Conservation (phyloP, 2,113 vertebrate genomes). For the Etheostoma cragini region DNA sequence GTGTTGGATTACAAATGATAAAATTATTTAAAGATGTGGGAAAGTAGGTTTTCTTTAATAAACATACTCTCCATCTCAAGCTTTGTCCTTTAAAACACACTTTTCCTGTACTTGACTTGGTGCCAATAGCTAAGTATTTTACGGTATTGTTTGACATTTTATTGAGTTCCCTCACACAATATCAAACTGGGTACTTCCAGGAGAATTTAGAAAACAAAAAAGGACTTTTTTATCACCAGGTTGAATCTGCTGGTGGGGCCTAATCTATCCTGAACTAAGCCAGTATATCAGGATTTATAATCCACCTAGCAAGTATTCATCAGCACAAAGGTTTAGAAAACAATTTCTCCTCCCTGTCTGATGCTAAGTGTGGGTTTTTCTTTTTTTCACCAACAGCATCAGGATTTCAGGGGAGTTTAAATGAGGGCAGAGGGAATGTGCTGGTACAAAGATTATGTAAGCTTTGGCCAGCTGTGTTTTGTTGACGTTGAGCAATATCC, state of each 20-base stretch:
- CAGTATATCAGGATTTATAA: conserved; percentile 75
- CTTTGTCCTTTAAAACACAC: neutral
- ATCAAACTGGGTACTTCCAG: neutral
- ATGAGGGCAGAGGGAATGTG: conserved; percentile 46
- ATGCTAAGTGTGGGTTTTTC: conserved; percentile 16
- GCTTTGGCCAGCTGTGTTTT: conserved; percentile 18
- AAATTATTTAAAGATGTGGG: neutral
- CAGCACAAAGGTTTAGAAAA: conserved; percentile 73
- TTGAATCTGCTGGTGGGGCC: conserved; percentile 21
- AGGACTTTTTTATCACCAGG: conserved; percentile 37
- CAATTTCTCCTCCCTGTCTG: conserved; percentile 59
- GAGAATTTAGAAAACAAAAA: conserved; percentile 13
- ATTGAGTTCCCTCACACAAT: neutral
- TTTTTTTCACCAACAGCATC: conserved; percentile 43
- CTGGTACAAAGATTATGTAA: conserved; percentile 42
- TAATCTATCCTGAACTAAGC: conserved; percentile 77
- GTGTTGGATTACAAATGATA: neutral
- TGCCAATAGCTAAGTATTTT: too few species aligned
- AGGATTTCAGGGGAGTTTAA: conserved; percentile 45
- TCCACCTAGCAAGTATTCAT: conserved; percentile 75
- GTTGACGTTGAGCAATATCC: neutral
- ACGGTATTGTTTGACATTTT: neutral
- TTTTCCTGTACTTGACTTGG: neutral
- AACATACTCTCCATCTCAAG: neutral
- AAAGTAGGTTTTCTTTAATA: neutral